Percentiles rank a stretch among this genome's conserved stretches.
Conservation (phyloP, 2,797 vertebrate genomes). For the Aphelocoma californica region DNA sequence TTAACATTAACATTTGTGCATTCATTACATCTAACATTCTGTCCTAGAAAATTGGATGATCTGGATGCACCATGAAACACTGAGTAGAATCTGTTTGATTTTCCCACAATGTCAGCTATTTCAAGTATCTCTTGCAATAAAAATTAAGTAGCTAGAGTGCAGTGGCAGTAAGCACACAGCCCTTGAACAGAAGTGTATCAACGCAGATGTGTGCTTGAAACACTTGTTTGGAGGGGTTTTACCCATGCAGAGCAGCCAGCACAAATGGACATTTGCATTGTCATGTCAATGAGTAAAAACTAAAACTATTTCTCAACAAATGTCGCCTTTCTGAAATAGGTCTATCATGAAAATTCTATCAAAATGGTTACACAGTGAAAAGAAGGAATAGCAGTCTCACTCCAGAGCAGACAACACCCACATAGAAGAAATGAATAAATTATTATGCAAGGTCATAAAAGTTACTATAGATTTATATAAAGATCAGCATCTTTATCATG, state of each 20-base stretch:
- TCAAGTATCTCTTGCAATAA: neutral
- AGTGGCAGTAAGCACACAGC: neutral
- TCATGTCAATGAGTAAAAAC: neutral
- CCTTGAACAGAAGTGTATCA: neutral
- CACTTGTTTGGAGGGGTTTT: neutral
- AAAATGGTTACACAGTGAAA: neutral
- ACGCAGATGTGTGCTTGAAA: neutral
- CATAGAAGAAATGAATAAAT: neutral
- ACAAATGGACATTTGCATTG: neutral
- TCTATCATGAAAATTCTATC: neutral
- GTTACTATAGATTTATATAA: neutral
- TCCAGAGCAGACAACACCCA: neutral
- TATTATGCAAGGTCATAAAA: neutral
- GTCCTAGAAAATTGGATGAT: conserved; percentile 32
- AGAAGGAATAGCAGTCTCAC: neutral
- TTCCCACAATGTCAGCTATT: neutral
- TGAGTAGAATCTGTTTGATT: neutral
- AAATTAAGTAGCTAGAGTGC: neutral
- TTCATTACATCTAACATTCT: neutral
- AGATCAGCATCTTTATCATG: neutral
- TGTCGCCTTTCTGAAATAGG: neutral
- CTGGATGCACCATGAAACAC: neutral
- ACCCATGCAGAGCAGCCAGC: neutral
- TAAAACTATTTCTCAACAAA: neutral
- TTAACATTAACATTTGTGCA: conserved; percentile 38